phyloP scores from a whole-genome alignment of 2,888 invertebrate species.

The Synergus japonicus region DNA sequence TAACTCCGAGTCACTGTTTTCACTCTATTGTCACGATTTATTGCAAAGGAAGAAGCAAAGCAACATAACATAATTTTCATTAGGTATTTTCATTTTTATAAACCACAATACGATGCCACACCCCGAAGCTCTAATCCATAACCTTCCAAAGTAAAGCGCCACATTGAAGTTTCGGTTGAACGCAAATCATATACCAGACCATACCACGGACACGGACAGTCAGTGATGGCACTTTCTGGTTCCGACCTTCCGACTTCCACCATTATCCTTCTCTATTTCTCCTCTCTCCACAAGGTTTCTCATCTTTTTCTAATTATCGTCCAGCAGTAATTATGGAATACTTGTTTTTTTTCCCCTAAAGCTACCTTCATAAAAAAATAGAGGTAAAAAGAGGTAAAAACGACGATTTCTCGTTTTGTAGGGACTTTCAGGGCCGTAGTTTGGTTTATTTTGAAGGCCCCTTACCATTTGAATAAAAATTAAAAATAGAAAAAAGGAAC shows the following conservation, averaged over 20 bases:
- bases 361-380: background rate
- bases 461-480: constrained; percentile 22
- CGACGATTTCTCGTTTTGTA: constrained; percentile 4
- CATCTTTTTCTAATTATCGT: constrained; percentile 37
- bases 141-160: constrained; percentile 73
- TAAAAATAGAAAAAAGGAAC: constrained; percentile 38
- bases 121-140: constrained; percentile 75
- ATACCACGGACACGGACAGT: background rate
- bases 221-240: constrained; percentile 29
- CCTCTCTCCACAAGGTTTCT: constrained; percentile 8
- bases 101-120: constrained; percentile 73
- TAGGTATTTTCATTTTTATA: constrained; percentile 60
- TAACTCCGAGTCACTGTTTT: constrained; percentile 22
- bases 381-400: background rate
- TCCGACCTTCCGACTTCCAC: background rate
- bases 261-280: background rate
- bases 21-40: constrained; percentile 27
- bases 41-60: background rate
- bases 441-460: background rate
- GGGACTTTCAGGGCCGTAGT: constrained; percentile 26
- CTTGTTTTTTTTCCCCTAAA: background rate
- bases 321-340: constrained; percentile 24
- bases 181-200: constrained; percentile 46
- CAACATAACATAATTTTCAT: constrained; percentile 36
- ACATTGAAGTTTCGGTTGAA: constrained; percentile 60